Evolutionary conservation across 2,888 invertebrate species (phyloP).

Genomic region (Mimas tiliae): DNA sequence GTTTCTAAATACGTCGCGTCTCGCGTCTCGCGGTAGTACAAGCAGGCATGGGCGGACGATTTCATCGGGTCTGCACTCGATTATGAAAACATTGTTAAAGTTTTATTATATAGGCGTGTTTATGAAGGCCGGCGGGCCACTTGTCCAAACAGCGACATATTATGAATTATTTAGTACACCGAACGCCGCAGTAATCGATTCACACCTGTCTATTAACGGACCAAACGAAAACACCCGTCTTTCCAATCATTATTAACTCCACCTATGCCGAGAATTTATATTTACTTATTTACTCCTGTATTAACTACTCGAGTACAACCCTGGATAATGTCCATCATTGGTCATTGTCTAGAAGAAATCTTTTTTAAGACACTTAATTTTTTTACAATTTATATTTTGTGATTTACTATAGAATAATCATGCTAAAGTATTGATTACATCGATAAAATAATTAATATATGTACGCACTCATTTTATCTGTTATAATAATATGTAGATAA

Average conservation of each 20-base stretch:
- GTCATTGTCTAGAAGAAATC: too few relatives aligned
- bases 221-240: constrained; percentile 35
- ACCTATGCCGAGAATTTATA: not conserved
- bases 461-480: not conserved
- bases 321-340: not conserved
- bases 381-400: too few relatives aligned
- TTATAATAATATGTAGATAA: constrained; percentile 2
- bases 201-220: constrained; percentile 68
- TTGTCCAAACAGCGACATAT: constrained; percentile 80
- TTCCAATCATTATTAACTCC: not conserved
- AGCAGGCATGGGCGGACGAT: constrained; percentile 50
- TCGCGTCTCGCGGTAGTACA: constrained; percentile 54
- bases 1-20: constrained; percentile 71
- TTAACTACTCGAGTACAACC: not conserved
- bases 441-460: not conserved
- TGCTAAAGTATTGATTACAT: not conserved
- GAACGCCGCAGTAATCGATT: constrained; percentile 77
- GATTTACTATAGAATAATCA: not conserved
- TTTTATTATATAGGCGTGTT: constrained; percentile 79
- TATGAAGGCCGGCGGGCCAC: constrained; percentile 78
- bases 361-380: not conserved
- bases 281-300: not conserved
- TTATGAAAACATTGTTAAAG: constrained; percentile 83
- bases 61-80: constrained; percentile 65
- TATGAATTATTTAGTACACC: constrained; percentile 77